phyloP scores from a whole-genome alignment of 2,113 vertebrate genomes.

The Rostratula benghalensis region DNA sequence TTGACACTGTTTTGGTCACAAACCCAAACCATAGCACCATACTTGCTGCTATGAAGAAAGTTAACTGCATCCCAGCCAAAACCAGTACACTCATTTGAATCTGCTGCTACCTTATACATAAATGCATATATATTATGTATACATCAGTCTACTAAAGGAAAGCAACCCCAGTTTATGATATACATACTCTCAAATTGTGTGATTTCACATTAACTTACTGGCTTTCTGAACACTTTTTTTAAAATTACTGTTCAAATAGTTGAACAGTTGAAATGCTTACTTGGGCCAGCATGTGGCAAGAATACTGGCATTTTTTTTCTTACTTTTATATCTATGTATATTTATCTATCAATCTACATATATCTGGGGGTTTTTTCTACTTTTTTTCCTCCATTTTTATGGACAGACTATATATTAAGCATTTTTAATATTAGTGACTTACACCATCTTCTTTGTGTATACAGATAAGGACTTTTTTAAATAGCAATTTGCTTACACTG shows the following conservation, averaged over 20 bases:
- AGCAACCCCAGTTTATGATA: background rate
- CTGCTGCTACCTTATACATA: background rate
- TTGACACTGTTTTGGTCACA: background rate
- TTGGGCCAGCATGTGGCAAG: background rate
- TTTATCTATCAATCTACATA: background rate
- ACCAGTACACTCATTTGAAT: background rate
- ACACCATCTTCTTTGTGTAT: conserved; percentile 53
- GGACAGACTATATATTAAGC: background rate
- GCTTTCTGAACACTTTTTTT: background rate
- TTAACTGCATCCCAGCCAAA: background rate
- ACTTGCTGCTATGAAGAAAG: background rate
- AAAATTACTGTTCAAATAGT: background rate
- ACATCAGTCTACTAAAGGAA: background rate
- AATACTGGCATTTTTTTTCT: background rate
- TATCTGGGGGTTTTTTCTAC: background rate
- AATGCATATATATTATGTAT: background rate
- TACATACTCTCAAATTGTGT: background rate
- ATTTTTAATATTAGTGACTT: conserved; percentile 53
- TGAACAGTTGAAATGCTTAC: background rate
- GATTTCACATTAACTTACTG: background rate
- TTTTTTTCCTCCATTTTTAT: conserved; percentile 12
- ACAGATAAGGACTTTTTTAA: conserved; percentile 76
- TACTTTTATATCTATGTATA: background rate
- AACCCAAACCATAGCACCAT: background rate
- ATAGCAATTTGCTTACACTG: conserved; percentile 66